Evolutionary conservation across 1,140 invertebrate species (phyloP).

Genomic region (Lepidostoma basale): DNA sequence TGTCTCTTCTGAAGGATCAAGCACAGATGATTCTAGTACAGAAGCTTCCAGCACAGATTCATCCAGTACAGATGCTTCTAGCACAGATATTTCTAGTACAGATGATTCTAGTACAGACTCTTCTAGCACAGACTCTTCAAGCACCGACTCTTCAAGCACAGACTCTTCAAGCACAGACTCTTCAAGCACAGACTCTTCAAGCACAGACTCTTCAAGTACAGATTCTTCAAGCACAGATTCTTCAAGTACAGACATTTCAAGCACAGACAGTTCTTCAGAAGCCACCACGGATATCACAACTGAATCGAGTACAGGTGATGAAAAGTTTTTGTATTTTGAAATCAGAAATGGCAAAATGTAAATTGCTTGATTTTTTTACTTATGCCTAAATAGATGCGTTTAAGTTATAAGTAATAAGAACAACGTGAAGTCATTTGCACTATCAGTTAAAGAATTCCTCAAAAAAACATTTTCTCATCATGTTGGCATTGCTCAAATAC

Average conservation of each 20-base stretch:
- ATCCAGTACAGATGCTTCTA: conserved; percentile 19
- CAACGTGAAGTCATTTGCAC: too few species aligned
- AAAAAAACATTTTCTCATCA: too few species aligned
- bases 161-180: conserved; percentile 22
- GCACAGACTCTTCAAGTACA: conserved; percentile 29
- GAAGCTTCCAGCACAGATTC: conserved; percentile 35
- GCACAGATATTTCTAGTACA: conserved; percentile 31
- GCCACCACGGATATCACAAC: not conserved
- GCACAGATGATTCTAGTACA: conserved; percentile 21
- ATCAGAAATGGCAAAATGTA: too few species aligned
- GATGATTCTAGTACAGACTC: conserved; percentile 28
- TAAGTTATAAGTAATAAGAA: too few species aligned
- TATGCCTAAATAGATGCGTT: too few species aligned
- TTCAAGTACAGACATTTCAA: conserved; percentile 1
- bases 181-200: conserved; percentile 28
- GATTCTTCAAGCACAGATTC: conserved; percentile 17
- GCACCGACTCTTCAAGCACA: conserved; percentile 25
- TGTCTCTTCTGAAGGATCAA: conserved; percentile 32
- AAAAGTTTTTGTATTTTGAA: too few species aligned
- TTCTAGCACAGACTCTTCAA: conserved; percentile 41
- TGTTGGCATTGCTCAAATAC: too few species aligned
- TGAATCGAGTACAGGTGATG: conserved; percentile 12
- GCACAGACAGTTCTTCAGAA: not conserved
- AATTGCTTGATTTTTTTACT: too few species aligned
- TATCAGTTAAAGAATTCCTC: too few species aligned